Base-by-base conservation (phyloP, 1,140 invertebrate genomes). In the Diplogasteroides magnus region DNA sequence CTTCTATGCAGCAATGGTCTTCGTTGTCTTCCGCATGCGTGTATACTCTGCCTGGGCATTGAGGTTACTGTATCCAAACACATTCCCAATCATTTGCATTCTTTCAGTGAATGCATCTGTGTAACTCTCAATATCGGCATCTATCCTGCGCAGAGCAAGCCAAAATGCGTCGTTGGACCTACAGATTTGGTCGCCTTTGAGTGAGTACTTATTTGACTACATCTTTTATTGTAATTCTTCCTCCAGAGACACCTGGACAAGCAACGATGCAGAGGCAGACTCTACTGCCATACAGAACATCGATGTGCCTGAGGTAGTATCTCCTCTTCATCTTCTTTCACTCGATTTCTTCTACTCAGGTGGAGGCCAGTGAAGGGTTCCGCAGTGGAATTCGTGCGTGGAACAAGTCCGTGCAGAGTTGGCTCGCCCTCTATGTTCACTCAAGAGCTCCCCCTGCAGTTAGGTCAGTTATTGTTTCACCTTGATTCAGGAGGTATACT, bases 391-490 rank as follows among this genome's bases (percentile, higher is more conserved):
- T 97, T 88, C 90, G 90, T 80, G 87, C 89, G 19, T 97, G 94
- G 94, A 97, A 97, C 83, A 91, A 90, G 75, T 91, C 90, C 48
- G 89, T 97, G 2, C 94, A 97, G 80, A 96, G 92, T 83, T 97
- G 94, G 94, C 87, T 97, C 75, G 92, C 91, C 13, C 88, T 88
- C 37, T 90, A 90, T 79, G 88, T 96, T 1, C 94, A 95, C 81
- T 91, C 90, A 76, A 85, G 90, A 74, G 89, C 92, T 75, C 90
- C 91, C 1, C 91, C 90, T 82, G 78, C 83, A 56, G 85, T 89
- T 13, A 87, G 87, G 87, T 88, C 79, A 83, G 64, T 14, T n/a
- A 63, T 68, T 67, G 28, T 74, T 32, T 32, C 28, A 56, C 19
- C 37, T 19, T 48, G 37, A 11, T 6, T 48, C 37, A 48, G 19